A percentile compares a stretch with the other conserved stretches of the same genome.
Conservation (phyloP, 2,888 invertebrate species). For the Lomographa bimaculata region DNA sequence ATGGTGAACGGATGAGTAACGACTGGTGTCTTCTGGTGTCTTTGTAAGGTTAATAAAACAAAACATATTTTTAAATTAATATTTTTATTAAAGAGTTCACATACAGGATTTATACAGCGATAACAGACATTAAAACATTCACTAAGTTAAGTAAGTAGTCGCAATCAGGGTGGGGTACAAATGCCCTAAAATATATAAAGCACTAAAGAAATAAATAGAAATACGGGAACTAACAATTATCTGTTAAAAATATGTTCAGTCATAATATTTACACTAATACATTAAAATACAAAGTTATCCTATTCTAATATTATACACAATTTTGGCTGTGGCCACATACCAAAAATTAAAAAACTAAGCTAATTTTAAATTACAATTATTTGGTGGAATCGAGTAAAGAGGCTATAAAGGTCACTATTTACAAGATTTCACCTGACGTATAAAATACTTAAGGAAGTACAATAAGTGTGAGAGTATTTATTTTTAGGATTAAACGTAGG, state of each 20-base stretch:
- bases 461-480: no score
- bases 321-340: constrained; percentile 30
- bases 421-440: constrained; percentile 70
- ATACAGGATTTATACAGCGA: constrained; percentile 20
- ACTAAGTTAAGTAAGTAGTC: constrained; percentile 28
- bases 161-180: constrained; percentile 33
- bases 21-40: no score
- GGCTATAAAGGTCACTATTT: constrained; percentile 56
- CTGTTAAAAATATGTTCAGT: constrained; percentile 33
- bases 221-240: constrained; percentile 20
- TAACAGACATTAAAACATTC: constrained; percentile 23
- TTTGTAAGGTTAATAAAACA: no score
- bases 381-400: constrained; percentile 78
- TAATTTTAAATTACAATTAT: constrained; percentile 18
- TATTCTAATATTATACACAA: no score
- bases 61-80: no score
- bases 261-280: constrained; percentile 35
- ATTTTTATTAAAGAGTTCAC: constrained; percentile 29
- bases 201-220: constrained; percentile 38
- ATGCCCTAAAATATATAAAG: constrained; percentile 35
- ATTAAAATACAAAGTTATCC: constrained; percentile 8
- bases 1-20: no score
- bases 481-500: no score
- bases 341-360: constrained; percentile 16
- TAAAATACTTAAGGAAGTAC: no score